phyloP scores from a whole-genome alignment of 2,888 invertebrate species.

The Perithous albicinctus region DNA sequence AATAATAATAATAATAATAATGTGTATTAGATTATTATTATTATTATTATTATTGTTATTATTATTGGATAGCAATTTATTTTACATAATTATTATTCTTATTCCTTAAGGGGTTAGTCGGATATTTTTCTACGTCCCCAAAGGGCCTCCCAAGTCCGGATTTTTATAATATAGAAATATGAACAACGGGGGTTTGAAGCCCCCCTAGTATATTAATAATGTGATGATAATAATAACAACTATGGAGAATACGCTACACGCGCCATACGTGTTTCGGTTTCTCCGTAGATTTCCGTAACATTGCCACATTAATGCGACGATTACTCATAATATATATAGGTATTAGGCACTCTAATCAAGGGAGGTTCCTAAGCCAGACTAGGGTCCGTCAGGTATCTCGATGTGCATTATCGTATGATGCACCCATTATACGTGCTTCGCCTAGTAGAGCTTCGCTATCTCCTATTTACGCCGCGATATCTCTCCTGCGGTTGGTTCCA shows the following conservation, averaged over 20 bases:
- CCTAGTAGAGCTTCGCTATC: slow-evolving; percentile 23
- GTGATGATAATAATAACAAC: not conserved
- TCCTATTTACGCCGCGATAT: slow-evolving; percentile 23
- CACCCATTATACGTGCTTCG: slow-evolving; percentile 18
- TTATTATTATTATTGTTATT: too few species aligned
- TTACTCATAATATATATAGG: slow-evolving; percentile 3
- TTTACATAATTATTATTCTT: too few species aligned
- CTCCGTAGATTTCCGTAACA: not conserved
- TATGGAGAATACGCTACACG: not conserved
- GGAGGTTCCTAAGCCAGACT: slow-evolving; percentile 29
- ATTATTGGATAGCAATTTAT: too few species aligned
- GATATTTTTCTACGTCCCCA: too few species aligned
- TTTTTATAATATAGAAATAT: too few species aligned
- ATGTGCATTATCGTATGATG: slow-evolving; percentile 27
- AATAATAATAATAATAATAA: too few species aligned
- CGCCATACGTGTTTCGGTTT: not conserved
- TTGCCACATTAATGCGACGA: not conserved
- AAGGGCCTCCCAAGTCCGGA: too few species aligned
- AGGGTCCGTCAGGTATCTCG: slow-evolving; percentile 30
- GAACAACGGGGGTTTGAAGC: too few species aligned
- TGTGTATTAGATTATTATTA: too few species aligned
- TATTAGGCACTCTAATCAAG: slow-evolving; percentile 14
- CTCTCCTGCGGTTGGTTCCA: slow-evolving; percentile 13
- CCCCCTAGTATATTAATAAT: too few species aligned
- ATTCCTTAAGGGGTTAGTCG: too few species aligned